phyloP scores from a whole-genome alignment of 2,797 vertebrate genomes.

The Parauchenoglanis punctatus region DNA sequence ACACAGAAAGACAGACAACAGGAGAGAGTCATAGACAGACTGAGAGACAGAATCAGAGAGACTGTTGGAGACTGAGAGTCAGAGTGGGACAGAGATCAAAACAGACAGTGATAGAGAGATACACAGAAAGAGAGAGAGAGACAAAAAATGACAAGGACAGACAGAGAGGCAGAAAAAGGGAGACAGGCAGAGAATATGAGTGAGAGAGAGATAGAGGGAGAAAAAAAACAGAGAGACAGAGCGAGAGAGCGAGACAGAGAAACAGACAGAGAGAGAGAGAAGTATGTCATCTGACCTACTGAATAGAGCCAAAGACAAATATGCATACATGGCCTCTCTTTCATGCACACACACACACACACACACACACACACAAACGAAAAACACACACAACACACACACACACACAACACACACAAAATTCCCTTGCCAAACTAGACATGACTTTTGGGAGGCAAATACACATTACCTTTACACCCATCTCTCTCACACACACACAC shows the following conservation, averaged over 20 bases:
- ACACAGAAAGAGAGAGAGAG: background rate
- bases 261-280: background rate
- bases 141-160: background rate
- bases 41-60: background rate
- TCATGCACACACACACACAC: constrained; percentile 10
- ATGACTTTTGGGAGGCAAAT: background rate
- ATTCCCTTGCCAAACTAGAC: too few species aligned
- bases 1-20: background rate
- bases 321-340: background rate
- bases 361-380: background rate
- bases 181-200: background rate
- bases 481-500: background rate
- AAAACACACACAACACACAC: constrained; percentile 15
- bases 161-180: background rate
- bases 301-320: constrained; percentile 46
- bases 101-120: background rate
- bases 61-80: background rate
- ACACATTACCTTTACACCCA: background rate
- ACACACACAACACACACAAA: constrained; percentile 7
- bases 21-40: background rate
- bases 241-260: background rate
- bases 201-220: background rate
- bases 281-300: constrained; percentile 38
- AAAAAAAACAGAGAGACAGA: background rate
- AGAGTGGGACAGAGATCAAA: background rate